Evolutionary conservation across 2,888 invertebrate species (phyloP).

Genomic region (Troides aeacus): DNA sequence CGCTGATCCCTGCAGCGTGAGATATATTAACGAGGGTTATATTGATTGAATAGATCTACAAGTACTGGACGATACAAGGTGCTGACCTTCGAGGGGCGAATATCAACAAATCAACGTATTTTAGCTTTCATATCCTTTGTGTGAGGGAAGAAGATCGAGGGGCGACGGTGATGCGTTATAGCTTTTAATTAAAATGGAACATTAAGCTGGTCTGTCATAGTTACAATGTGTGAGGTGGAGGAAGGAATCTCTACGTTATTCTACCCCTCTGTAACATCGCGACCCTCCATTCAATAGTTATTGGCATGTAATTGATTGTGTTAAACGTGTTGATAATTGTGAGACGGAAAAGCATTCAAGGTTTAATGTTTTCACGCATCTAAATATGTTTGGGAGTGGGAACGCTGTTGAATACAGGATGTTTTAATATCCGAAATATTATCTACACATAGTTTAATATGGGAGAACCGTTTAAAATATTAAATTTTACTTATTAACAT

Average conservation of each 20-base stretch:
- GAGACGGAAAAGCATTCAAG: slow-evolving; percentile 45
- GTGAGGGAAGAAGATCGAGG: slow-evolving; percentile 45
- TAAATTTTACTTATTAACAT: too few relatives aligned
- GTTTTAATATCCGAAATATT: neutral
- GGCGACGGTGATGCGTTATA: slow-evolving; percentile 69
- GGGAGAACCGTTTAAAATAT: too few relatives aligned
- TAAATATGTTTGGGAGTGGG: slow-evolving; percentile 29
- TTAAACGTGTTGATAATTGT: slow-evolving; percentile 43
- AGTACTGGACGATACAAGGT: slow-evolving; percentile 51
- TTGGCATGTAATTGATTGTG: slow-evolving; percentile 69
- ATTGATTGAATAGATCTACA: slow-evolving; percentile 43
- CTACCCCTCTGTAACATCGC: neutral
- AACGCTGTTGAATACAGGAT: neutral
- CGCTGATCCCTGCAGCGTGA: slow-evolving; percentile 39
- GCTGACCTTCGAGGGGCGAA: slow-evolving; percentile 53
- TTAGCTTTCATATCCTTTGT: slow-evolving; percentile 51
- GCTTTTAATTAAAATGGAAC: slow-evolving; percentile 75
- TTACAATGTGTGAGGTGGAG: slow-evolving; percentile 29
- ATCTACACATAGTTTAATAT: too few relatives aligned
- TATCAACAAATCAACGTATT: slow-evolving; percentile 67
- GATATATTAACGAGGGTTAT: slow-evolving; percentile 29
- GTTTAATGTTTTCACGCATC: slow-evolving; percentile 60
- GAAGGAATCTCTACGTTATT: slow-evolving; percentile 7
- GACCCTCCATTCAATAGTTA: slow-evolving; percentile 47
- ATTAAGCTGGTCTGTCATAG: slow-evolving; percentile 60